These are phyloP conservation scores for Plectrocnemia conspersa DNA, from an alignment of 1,140 invertebrate genomes.

Conservation along the genomic window DNA sequence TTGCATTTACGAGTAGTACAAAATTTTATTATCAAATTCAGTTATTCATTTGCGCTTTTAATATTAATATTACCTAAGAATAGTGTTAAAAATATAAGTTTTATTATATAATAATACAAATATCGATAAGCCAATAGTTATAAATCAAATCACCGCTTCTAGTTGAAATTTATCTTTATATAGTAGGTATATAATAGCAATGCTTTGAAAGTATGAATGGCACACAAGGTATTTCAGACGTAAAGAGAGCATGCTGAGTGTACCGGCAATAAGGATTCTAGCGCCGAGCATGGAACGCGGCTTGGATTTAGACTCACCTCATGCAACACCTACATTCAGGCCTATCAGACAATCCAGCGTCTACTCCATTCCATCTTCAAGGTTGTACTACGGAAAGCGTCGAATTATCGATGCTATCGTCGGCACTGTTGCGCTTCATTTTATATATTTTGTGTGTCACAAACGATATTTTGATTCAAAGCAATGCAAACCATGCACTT, in stretches of 20 bases:
- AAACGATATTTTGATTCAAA: no score
- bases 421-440: background rate
- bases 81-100: no score
- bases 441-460: no score
- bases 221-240: slow-evolving; percentile 50
- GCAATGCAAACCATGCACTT: no score
- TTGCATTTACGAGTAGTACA: background rate
- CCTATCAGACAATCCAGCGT: slow-evolving; percentile 32
- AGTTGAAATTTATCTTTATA: slow-evolving; percentile 12
- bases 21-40: background rate
- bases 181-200: slow-evolving; percentile 24
- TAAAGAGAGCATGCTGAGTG: slow-evolving; percentile 63
- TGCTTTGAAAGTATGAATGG: slow-evolving; percentile 33
- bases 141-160: slow-evolving; percentile 23
- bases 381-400: slow-evolving; percentile 30
- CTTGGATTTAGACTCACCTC: slow-evolving; percentile 50
- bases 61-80: no score
- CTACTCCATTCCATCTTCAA: slow-evolving; percentile 35
- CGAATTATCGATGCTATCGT: slow-evolving; percentile 4
- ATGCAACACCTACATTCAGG: slow-evolving; percentile 38
- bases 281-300: slow-evolving; percentile 72
- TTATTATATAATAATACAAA: no score
- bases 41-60: no score
- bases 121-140: no score
- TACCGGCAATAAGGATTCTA: slow-evolving; percentile 71